Evolutionary conservation across 1,140 invertebrate genomes (phyloP), one percentile per base, ranked within the genome.

Genomic region (Bacillus rossius): DNA sequence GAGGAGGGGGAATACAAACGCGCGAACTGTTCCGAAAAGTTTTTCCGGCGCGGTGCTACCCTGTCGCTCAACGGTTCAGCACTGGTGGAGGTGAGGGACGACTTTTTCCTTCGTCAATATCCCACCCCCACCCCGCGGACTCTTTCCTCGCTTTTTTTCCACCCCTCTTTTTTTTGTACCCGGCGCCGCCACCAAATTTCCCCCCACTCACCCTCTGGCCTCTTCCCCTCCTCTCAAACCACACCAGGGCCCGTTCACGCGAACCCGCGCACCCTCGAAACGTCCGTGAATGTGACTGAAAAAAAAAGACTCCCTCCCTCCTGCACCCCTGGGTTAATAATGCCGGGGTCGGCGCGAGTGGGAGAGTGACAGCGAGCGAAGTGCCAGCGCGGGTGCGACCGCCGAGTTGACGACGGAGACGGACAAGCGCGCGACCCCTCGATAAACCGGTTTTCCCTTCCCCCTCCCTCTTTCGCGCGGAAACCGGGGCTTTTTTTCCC

Each of bases 61-160:
- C 25, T 55, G 59, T 55, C 59, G 51, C 48, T 37, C 50, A 57
- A 61, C 60, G 49, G 51, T 50, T 60, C 63, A 59, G 60, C 48
- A 62, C 62, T 63, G 55, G 57, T 55, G 61, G 59, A 56, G 55
- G 41, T 48, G 42, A 59, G 57, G 62, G 58, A 59, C 57, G 57
- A 61, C 61, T 61, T 60, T 63, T 56, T 61, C 59, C 34, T 55
- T 60, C 48, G 37, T 59, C 50, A 43, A 29, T 53, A 51, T 61
- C 41, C 55, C 34, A 17, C 26, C 23, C 34, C 22, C 17, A 29
- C 19, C 55, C 34, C 45, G 45, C 55, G 22, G 50, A 49, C 37
- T 37, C 51, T 20, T 49, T 45, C 40, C 34, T 57, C 52, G 48
- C 54, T 58, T 57, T 61, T 60, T 57, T 55, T 49, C 37, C 58